A percentile compares a stretch with the other conserved stretches of the same genome.
Evolutionary conservation across 2,888 invertebrate genomes (phyloP).

Genomic region (Chorisops tibialis): DNA sequence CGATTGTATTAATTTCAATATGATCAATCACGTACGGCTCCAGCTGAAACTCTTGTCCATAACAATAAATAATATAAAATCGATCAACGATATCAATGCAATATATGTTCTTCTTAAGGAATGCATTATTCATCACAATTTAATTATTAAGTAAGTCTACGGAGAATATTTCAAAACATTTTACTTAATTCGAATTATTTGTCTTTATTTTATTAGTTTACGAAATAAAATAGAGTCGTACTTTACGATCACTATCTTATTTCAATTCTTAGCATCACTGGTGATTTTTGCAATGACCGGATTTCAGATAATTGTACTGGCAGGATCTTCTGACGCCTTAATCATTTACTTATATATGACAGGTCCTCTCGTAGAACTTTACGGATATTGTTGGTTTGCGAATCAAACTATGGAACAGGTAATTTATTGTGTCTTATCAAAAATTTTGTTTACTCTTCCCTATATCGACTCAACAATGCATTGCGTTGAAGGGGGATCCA

Average conservation of each 20-base stretch:
- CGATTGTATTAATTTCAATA: slow-evolving; percentile 40
- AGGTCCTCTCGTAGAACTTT: slow-evolving; percentile 41
- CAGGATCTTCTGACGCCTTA: slow-evolving; percentile 35
- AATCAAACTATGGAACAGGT: slow-evolving; percentile 43
- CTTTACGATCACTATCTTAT: slow-evolving; percentile 38
- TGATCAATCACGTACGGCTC: slow-evolving; percentile 42
- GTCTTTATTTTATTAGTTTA: too few species aligned
- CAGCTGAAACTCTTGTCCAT: slow-evolving; percentile 41
- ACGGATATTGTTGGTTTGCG: slow-evolving; percentile 44
- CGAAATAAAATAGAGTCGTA: slow-evolving; percentile 39
- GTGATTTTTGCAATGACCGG: slow-evolving; percentile 41
- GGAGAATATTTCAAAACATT: neutral
- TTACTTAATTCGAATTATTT: neutral
- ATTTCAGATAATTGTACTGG: slow-evolving; percentile 39
- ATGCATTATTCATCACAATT: slow-evolving; percentile 1
- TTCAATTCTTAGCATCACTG: slow-evolving; percentile 41
- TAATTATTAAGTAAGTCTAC: neutral
- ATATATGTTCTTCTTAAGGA: too few species aligned
- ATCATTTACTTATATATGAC: slow-evolving; percentile 39
- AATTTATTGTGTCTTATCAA: too few species aligned
- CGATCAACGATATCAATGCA: too few species aligned
- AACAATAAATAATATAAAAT: slow-evolving; percentile 38
- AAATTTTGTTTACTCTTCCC: too few species aligned
- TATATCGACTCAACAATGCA: too few species aligned
- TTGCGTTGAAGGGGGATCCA: too few species aligned